Base-by-base conservation (phyloP, 2,888 invertebrate genomes). In the Drosophila fulvimacula region DNA sequence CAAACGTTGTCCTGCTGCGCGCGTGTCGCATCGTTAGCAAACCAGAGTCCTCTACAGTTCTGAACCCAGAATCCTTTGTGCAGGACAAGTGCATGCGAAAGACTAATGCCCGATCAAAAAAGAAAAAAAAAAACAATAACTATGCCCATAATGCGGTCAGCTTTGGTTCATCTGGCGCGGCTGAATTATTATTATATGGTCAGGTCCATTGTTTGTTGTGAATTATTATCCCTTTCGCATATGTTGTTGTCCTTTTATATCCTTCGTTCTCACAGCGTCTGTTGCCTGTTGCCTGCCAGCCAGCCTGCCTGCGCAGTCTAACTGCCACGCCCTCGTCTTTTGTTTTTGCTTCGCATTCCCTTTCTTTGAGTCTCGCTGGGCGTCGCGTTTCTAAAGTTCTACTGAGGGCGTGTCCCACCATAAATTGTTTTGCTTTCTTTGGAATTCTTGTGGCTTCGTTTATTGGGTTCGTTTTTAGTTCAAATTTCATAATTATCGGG, bases 201-300 rank as follows among this genome's bases (percentile, higher is more conserved):
- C 48, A 53, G 41, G 56, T 53, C 71, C 69, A 76, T 85, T 81
- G 81, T 81, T 76, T 61, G 69, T 66, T 61, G 68, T 82, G 82
- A 83, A 73, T 82, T 82, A 85, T 82, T 83, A 83, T 83, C 86
- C 82, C 83, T 85, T 82, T 88, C 81, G 83, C 88, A 88, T 88
- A 85, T 88, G 82, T 70, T 88, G 66, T 68, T 71, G 77, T 87
- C 77, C 82, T 73, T 76, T 65, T 67, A 57, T 66, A 61, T 56
- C 38, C 62, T 34, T 59, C 42, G 3, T 19, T 44, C 66, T 61
- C 70, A 69, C 5, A 66, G 48, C 62, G 79, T 73, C 69, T 70
- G 75, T n/a, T 19, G 63, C 52, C 32, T 39, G 65, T 21, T 42
- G 41, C 41, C 34, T 5, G 30, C 17, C 38, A 27, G 38, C 24